phyloP scores from a whole-genome alignment of 1,140 invertebrate genomes.

The Pseudomyrmex gracilis region DNA sequence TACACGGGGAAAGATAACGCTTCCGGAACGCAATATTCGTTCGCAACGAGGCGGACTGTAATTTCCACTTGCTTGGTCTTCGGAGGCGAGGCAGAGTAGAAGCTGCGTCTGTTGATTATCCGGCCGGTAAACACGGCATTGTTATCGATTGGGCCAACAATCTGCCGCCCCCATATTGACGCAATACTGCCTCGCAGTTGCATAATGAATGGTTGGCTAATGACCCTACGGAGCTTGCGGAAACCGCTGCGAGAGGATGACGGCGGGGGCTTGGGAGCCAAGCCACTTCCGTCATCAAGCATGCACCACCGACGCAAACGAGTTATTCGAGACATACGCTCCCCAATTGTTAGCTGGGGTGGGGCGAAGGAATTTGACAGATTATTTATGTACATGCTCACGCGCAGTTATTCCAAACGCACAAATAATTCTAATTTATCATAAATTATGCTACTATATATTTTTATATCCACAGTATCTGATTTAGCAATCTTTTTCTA shows the following conservation, averaged over 20 bases:
- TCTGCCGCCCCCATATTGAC: slow-evolving; percentile 80
- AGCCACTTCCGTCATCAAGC: slow-evolving; percentile 82
- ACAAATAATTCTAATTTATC: not conserved
- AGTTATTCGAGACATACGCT: slow-evolving; percentile 49
- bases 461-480: not conserved
- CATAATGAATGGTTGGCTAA: slow-evolving; percentile 83
- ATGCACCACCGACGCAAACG: slow-evolving; percentile 72
- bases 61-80: slow-evolving; percentile 77
- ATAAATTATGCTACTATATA: slow-evolving; percentile 2
- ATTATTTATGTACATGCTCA: not conserved
- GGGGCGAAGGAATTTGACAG: not conserved
- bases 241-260: slow-evolving; percentile 79
- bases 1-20: slow-evolving; percentile 47
- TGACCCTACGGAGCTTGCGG: slow-evolving; percentile 83
- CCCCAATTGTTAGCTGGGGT: slow-evolving; percentile 1
- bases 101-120: slow-evolving; percentile 80
- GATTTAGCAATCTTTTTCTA: not conserved
- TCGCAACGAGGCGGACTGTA: slow-evolving; percentile 67
- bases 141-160: slow-evolving; percentile 83
- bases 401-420: too few relatives aligned
- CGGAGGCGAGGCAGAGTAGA: slow-evolving; percentile 68
- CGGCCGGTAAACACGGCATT: slow-evolving; percentile 80
- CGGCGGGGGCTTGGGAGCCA: slow-evolving; percentile 68
- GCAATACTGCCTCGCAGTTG: slow-evolving; percentile 81
- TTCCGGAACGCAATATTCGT: slow-evolving; percentile 73